Base-by-base conservation (phyloP, 2,797 vertebrate species). In the Erpetoichthys calabaricus region DNA sequence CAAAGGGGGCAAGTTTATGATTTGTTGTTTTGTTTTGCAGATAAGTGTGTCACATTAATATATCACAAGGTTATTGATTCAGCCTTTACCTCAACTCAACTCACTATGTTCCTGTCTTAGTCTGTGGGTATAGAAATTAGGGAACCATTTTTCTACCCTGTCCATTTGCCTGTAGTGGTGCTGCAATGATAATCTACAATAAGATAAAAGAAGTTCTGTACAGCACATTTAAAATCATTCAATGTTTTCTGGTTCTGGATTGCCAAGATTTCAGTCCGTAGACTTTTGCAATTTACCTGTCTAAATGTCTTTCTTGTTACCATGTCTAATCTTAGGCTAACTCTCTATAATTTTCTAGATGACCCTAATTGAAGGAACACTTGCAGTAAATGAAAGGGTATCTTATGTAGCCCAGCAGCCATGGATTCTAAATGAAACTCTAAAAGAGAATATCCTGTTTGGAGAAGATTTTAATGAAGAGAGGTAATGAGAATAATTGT, bases 401-500 rank as follows among this genome's bases (percentile, higher is more conserved):
- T 86, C 84, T 8, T 90, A 86, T 9, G 83, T 80, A 1, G 78
- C 87, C 47, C 88, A 90, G 65, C 86, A 90, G 71, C 84, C 86
- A 55, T 90, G 88, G 87, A 86, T 90, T 67, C 77, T 89, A 57
- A 88, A 90, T 64, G 73, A 86, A 63, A 84, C 87, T n/a, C 66
- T 90, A 56, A 80, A 67, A 64, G 86, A 89, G 60, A 90, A 90
- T 70, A 85, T 90, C 59, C 68, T 89, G 63, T 90, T 90, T 72
- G 86, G 85, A 63, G 79, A 78, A 2, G 70, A 76, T 51, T 86
- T 74, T 50, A 62, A 80, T 2, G 63, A 71, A 65, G 68, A 85
- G 56, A 89, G 70, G 88, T 89, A 76, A 76, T 81, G 56, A 10
- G 42, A 7, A n/a, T 7, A 25, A 25, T 25, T 52, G 3, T 7